These are phyloP conservation scores for Latrodectus elegans DNA, from an alignment of 2,888 invertebrate species.

Conservation along the genomic window DNA sequence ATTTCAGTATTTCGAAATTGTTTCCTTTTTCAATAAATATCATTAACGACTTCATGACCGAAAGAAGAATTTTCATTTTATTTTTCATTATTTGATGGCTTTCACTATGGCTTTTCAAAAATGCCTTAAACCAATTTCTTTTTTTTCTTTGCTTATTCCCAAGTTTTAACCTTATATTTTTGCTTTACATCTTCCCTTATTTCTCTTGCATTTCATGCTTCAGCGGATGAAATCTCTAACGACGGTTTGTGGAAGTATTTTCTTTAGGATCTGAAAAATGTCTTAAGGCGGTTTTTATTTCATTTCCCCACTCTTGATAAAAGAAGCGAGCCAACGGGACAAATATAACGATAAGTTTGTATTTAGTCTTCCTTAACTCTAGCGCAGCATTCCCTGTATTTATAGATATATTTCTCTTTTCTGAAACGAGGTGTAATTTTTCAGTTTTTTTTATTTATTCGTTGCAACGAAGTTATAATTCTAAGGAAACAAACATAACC, in stretches of 20 bases:
- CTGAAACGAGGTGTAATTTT: slow-evolving; percentile 3
- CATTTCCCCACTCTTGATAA: slow-evolving; percentile 16
- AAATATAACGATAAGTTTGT: slow-evolving; percentile 24
- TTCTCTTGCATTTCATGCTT: slow-evolving; percentile 40
- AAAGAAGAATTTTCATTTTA: not conserved
- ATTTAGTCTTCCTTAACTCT: slow-evolving; percentile 10
- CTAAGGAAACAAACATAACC: not conserved
- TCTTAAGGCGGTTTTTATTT: slow-evolving; percentile 48
- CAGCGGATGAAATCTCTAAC: slow-evolving; percentile 58
- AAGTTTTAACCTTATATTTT: slow-evolving; percentile 40
- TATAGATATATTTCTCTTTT: slow-evolving; percentile 12
- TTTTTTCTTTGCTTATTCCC: slow-evolving; percentile 44
- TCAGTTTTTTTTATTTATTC: slow-evolving; percentile 4
- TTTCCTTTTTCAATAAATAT: slow-evolving; percentile 37
- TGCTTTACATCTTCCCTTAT: not conserved
- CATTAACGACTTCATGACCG: slow-evolving; percentile 25
- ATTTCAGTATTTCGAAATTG: slow-evolving; percentile 12
- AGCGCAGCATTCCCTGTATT: slow-evolving; percentile 7
- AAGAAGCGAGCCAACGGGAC: slow-evolving; percentile 21
- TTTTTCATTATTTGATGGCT: not conserved
- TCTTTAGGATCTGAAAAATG: slow-evolving; percentile 56
- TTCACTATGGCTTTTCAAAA: not conserved
- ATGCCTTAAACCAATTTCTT: slow-evolving; percentile 11
- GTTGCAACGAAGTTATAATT: not conserved
- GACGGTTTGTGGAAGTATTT: slow-evolving; percentile 49